Evolutionary conservation across 2,888 invertebrate species (phyloP), one percentile per base, ranked within the genome.

Genomic region (Caenorhabditis auriculariae): DNA sequence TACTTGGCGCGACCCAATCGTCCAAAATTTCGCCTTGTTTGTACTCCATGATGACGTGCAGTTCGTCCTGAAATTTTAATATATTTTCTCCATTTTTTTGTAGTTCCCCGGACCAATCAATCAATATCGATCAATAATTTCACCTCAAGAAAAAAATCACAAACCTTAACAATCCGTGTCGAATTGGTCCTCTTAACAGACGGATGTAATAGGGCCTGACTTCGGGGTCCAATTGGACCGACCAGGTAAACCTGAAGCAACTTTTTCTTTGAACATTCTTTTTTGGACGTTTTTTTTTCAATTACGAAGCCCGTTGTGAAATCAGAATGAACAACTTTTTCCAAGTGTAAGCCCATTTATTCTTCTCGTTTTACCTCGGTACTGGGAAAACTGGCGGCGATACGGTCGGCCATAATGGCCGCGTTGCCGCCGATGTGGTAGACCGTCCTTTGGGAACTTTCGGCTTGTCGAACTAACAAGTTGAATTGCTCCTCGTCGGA

Each of bases 41-140:
- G 62, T 83, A 84, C 65, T 85, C 84, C 79, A 85, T 76, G 55
- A 85, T 84, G 4, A 85, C 78, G 69, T 85, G 85, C 12, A 84
- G 72, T 65, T 84, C 84, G 65, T 85, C 85, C 46, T 78, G 66
- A 9, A 66, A 42, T n/a, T 77, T 73, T 27, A 71, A 54, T 49
- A 79, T 80, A 27, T 32, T 32, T n/a, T 32, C n/a, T n/a, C 9
- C 9, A 32, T 32, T 32, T 32, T 32, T n/a, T 12, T 32, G 9
- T 32, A 32, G 35, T 32, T 12, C n/a, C n/a, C 35, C 9, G n/a
- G n/a, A 32, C 9, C n/a, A 32, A n/a, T 32, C 35, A 12, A 12
- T 32, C 35, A 32, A 32, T n/a, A 32, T n/a, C n/a, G n/a, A 32
- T n/a, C n/a, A 32, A 32, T 32, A 32, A 32, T 32, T 32, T n/a